Conservation (phyloP, 2,113 vertebrate species). For the Channa maculata region DNA sequence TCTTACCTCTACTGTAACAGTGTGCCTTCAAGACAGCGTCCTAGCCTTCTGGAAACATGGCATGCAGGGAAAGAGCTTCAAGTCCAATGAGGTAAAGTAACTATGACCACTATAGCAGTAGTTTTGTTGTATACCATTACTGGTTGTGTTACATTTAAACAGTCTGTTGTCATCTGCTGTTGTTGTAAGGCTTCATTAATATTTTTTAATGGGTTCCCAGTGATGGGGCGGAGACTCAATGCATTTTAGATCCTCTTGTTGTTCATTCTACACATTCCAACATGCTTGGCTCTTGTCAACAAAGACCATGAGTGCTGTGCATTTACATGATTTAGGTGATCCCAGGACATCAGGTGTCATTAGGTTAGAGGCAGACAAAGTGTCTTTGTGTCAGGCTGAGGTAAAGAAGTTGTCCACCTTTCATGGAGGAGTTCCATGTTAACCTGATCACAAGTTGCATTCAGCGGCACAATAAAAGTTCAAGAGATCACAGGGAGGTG, state of each 20-base stretch:
- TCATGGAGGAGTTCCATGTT: slow-evolving; percentile 31
- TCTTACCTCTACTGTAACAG: slow-evolving; percentile 70
- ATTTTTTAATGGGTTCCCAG: neutral
- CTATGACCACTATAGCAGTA: too few species aligned
- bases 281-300: slow-evolving; percentile 8
- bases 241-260: neutral
- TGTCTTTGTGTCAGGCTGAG: slow-evolving; percentile 41
- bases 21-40: slow-evolving; percentile 98
- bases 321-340: slow-evolving; percentile 29
- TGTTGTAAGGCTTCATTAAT: too few species aligned
- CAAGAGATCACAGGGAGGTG: slow-evolving; percentile 77
- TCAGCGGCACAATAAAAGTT: slow-evolving; percentile 64
- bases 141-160: neutral
- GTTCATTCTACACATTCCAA: slow-evolving; percentile 33
- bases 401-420: slow-evolving; percentile 65
- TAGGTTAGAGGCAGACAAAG: slow-evolving; percentile 31
- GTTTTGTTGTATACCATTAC: neutral
- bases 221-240: neutral
- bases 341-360: slow-evolving; percentile 45
- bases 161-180: too few species aligned
- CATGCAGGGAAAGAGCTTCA: slow-evolving; percentile 99
- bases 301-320: neutral
- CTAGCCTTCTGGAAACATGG: slow-evolving; percentile 99
- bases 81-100: slow-evolving; percentile 92
- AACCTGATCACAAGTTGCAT: slow-evolving; percentile 58